Base-by-base conservation (phyloP, 2,797 vertebrate species). In the Anabacerthia variegaticeps region DNA sequence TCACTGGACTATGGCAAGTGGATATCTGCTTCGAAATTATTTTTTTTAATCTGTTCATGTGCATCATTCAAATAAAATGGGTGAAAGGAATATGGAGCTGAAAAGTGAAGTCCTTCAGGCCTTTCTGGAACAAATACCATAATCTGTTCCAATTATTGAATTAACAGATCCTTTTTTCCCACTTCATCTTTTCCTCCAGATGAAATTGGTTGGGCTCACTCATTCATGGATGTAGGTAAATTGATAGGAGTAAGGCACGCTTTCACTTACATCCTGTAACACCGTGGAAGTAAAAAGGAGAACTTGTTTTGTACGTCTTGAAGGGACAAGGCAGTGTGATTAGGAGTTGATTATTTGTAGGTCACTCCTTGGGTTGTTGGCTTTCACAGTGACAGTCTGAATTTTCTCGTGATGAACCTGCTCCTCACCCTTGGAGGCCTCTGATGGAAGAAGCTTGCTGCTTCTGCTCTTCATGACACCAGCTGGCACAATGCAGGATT, bases 291-390 rank as follows among this genome's bases (percentile, higher is more conserved):
- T 72, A 10, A 67, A 81, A 82, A 41, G 55, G 9, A 27, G 21
- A 63, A 2, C 22, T 19, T 44, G 12, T 56, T 89, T 55, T 68
- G 6, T 24, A 37, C 36, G 3, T 52, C 32, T 56, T 75, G 41
- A 82, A 75, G 24, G 36, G 28, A 44, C 13, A 36, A 63, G n/a
- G 11, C 0, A 0, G 10, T 0, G 0, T 59, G 39, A 14, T 89
- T 59, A 59, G n/a, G 14, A 54, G 26, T 27, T n/a, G 3, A 19
- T 52, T 51, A 56, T 14, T 37, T 79, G 52, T 36, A 67, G 27
- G 22, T 78, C 2, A 1, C 5, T 78, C 5, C 3, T 13, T 21
- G 30, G 7, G 16, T 68, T 7, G 2, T 44, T 68, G 24, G 6
- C 36, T 90, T 82, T 76, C 62, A 32, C 11, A 56, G 6, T 39